Evolutionary conservation across 2,797 vertebrate genomes (phyloP), one percentile per base, ranked within the genome.

Genomic region (Phataginus tricuspis): DNA sequence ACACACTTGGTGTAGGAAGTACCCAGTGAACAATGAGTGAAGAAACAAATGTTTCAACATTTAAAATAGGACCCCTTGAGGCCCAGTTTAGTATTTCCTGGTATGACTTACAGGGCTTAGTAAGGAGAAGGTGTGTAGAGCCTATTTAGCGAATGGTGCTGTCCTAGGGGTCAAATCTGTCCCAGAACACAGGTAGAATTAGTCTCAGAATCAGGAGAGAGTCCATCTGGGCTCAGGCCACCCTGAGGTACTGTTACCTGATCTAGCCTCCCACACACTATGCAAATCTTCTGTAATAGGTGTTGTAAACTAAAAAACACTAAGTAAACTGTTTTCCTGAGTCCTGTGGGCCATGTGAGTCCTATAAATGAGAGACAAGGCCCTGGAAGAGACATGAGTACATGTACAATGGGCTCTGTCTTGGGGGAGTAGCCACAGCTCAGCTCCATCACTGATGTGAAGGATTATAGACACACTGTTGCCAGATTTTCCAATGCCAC

Each of bases 31-130:
- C 27, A 49, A 7, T 72, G 49, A 80, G 51, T 87, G 59, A 75
- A 91, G n/a, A 91, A 91, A 83, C 68, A 82, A 78, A 53, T 42
- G 53, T 90, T 61, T 71, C 42, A 25, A n/a, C 82, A 74, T 68
- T 95, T 87, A 92, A 87, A 66, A 75, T 57, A 85, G 61, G 71
- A 45, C 53, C 21, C 83, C 66, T 59, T 49, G 61, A 80, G n/a
- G 53, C 39, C 66, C 72, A 80, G 57, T 29, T 69, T 57, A 63
- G 5, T 59, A 34, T 92, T 86, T 69, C 39, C 51, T 64, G 31
- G 37, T n/a, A 51, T 45, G 86, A 71, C 49, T 39, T 72, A 88
- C 25, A 25, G 42, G 69, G 57, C n/a, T 89, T 16, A 78, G 25
- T 27, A 45, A 88, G 69, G 29, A 91, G 74, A 10, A 89, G 72